Conservation (phyloP, 2,888 invertebrate species). For the Himalopsyche kuldschensis region DNA sequence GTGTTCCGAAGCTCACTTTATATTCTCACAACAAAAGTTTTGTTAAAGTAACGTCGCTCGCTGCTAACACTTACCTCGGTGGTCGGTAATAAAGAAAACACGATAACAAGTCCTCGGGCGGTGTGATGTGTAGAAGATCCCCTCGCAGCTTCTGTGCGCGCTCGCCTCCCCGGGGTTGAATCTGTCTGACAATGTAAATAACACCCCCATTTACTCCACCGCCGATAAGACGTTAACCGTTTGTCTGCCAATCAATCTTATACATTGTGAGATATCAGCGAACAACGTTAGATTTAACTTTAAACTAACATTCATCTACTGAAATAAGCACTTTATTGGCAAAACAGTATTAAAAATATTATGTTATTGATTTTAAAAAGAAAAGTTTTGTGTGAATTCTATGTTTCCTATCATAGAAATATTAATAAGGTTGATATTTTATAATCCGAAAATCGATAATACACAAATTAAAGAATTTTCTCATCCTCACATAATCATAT, state of each 20-base stretch:
- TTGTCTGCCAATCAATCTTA: not conserved
- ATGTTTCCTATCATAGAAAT: too few relatives aligned
- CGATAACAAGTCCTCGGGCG: conserved; percentile 6
- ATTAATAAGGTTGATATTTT: too few relatives aligned
- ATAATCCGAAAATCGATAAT: too few relatives aligned
- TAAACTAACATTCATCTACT: too few relatives aligned
- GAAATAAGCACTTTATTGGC: too few relatives aligned
- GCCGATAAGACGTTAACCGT: not conserved
- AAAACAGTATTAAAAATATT: too few relatives aligned
- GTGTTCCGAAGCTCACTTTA: not conserved
- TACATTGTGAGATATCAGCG: not conserved
- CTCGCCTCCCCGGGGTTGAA: conserved; percentile 8
- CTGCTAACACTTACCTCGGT: conserved; percentile 14
- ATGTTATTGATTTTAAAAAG: too few relatives aligned
- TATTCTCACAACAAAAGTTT: not conserved
- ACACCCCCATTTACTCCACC: not conserved
- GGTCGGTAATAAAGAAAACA: conserved; percentile 7
- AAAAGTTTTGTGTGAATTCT: too few relatives aligned
- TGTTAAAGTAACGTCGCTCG: not conserved
- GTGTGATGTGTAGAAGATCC: not conserved
- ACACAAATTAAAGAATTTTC: too few relatives aligned
- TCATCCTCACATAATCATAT: too few relatives aligned
- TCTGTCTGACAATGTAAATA: conserved; percentile 8
- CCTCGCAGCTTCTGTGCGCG: not conserved
- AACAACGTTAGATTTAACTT: not conserved